Percentiles rank a stretch among this genome's conserved stretches.
Evolutionary conservation across 2,113 vertebrate genomes (phyloP).

Genomic region (Alouatta palliata): DNA sequence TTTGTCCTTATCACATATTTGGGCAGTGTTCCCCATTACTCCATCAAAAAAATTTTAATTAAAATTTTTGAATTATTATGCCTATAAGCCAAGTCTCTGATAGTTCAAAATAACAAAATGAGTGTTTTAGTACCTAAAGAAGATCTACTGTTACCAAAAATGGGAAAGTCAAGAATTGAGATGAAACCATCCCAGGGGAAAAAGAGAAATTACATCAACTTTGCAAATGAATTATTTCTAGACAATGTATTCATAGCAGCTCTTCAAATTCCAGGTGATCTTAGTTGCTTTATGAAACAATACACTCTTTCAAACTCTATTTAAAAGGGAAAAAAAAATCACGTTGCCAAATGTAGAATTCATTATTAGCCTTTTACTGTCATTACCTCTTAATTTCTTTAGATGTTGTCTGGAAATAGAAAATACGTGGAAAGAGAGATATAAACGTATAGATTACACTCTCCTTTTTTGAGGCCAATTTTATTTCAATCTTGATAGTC

Average conservation of each 20-base stretch:
- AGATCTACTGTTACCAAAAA: neutral
- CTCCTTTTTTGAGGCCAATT: neutral
- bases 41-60: neutral
- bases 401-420: neutral
- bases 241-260: neutral
- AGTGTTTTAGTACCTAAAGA: neutral
- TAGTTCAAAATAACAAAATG: neutral
- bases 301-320: neutral
- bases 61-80: neutral
- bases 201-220: constrained; percentile 9
- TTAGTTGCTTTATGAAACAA: neutral
- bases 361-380: neutral
- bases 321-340: neutral
- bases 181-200: neutral
- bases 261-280: constrained; percentile 28
- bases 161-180: neutral
- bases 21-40: neutral
- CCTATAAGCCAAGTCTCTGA: neutral
- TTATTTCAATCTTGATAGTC: neutral
- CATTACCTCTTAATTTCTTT: neutral
- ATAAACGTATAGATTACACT: neutral
- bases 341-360: neutral
- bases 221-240: neutral
- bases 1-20: neutral
- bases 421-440: constrained; percentile 34